Evolutionary conservation across 2,888 invertebrate species (phyloP), one percentile per base, ranked within the genome.

Genomic region (Tridacna gigas): DNA sequence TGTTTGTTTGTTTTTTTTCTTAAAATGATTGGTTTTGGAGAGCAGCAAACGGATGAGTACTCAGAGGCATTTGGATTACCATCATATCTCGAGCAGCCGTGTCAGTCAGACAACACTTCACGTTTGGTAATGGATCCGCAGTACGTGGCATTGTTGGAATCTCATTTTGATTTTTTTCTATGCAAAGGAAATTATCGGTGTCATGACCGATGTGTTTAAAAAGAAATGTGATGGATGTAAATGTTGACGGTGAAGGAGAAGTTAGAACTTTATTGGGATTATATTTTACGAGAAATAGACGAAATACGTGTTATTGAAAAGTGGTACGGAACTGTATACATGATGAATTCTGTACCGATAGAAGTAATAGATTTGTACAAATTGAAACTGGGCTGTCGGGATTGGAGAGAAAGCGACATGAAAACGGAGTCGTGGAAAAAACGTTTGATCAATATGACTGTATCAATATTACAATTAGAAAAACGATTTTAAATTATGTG

Each of bases 151-250:
- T 37, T 75, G 25, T 63, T 75, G 61, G 48, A 75, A 0, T 75
- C 75, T 15, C 61, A 61, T 63, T 75, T 60, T 22, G 75, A 75
- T 26, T 75, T 61, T n/a, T 56, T 61, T 75, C 61, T 75, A 75
- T 45, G 63, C 37, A n/a, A 5, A 63, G 63, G 61, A 61, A 60
- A 63, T 75, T 3, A 61, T 60, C 4, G 1, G 20, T 11, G 48
- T 47, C 1, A 63, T 63, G 75, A 63, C 1, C 9, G 13, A 20
- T 7, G 63, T 75, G 22, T 63, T 75, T 45, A 75, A 37, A 61
- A 63, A 2, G 47, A 75, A 75, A 45, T 75, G 74, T 56, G 0
- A 20, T 5, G 61, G 75, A 22, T 75, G 75, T 63, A 25, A 45
- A 37, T 9, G 7, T 7, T 37, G 20, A 37, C 75, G 28, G 11